Conservation (phyloP, 2,797 vertebrate genomes). For the Babyrousa celebensis region DNA sequence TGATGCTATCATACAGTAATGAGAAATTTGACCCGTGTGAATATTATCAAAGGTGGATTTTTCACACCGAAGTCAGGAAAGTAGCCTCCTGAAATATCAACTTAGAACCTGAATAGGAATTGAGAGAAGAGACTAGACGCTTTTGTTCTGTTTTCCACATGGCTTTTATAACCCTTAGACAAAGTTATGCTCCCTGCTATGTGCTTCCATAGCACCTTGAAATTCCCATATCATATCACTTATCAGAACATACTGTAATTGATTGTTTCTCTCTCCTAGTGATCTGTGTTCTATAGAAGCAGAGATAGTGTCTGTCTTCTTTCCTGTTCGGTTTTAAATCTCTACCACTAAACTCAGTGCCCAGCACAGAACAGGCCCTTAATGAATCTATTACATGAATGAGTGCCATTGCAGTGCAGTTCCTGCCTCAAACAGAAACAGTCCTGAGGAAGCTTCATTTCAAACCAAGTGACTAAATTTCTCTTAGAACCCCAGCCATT, state of each 20-base stretch:
- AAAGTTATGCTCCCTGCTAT: neutral
- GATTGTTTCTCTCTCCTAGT: constrained; percentile 6
- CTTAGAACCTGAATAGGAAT: constrained; percentile 48
- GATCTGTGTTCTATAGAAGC: neutral
- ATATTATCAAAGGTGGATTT: constrained; percentile 33
- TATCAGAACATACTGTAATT: neutral
- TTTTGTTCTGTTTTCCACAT: constrained; percentile 51
- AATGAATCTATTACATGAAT: neutral
- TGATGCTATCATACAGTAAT: neutral
- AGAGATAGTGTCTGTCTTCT: neutral
- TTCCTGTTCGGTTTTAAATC: constrained; percentile 12
- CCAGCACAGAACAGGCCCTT: neutral
- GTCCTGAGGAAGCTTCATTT: constrained; percentile 16
- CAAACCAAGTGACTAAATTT: neutral
- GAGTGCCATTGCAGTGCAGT: neutral
- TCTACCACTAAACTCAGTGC: neutral
- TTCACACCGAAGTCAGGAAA: constrained; percentile 27
- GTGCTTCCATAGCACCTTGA: neutral
- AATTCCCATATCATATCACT: neutral
- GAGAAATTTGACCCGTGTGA: constrained; percentile 32
- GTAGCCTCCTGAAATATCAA: constrained; percentile 50
- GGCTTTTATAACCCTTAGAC: constrained; percentile 13
- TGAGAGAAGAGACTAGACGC: constrained; percentile 57
- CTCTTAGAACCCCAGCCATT: constrained; percentile 16
- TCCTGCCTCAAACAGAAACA: constrained; percentile 55